Conservation (phyloP, 2,113 vertebrate genomes). For the Chinchilla lanigera region DNA sequence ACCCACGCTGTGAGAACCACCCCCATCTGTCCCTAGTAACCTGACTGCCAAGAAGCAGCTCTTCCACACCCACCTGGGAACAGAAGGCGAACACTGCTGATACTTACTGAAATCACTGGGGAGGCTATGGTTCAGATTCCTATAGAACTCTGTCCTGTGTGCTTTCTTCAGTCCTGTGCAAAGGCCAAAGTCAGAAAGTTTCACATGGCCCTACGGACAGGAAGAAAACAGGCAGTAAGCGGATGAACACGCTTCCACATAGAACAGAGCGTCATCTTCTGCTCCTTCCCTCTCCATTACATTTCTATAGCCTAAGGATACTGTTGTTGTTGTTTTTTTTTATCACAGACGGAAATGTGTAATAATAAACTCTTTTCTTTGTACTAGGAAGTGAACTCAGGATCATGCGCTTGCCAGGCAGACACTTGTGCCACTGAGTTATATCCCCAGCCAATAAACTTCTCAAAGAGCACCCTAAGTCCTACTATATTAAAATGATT, state of each 20-base stretch:
- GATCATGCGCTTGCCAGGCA: no score
- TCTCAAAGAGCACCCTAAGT: neutral
- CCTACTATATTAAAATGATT: constrained; percentile 13
- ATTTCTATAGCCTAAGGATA: neutral
- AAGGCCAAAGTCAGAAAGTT: constrained; percentile 98
- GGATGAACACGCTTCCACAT: neutral
- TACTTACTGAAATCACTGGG: constrained; percentile 98
- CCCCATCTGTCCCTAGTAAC: neutral
- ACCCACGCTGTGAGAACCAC: neutral
- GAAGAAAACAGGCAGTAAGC: neutral
- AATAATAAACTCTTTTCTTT: neutral
- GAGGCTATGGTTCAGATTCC: constrained; percentile 97
- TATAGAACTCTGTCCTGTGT: constrained; percentile 98
- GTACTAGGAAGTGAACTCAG: no score
- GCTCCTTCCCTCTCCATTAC: neutral
- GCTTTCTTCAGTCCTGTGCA: constrained; percentile 99
- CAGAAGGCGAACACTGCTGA: neutral
- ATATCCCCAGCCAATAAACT: neutral
- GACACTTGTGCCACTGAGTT: no score
- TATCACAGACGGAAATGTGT: neutral
- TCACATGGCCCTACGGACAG: constrained; percentile 93
- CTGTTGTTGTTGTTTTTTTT: neutral
- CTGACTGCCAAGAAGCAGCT: neutral
- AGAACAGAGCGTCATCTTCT: neutral
- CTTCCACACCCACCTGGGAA: neutral